Evolutionary conservation across 2,113 vertebrate species (phyloP).

Genomic region (Polypterus bichir): DNA sequence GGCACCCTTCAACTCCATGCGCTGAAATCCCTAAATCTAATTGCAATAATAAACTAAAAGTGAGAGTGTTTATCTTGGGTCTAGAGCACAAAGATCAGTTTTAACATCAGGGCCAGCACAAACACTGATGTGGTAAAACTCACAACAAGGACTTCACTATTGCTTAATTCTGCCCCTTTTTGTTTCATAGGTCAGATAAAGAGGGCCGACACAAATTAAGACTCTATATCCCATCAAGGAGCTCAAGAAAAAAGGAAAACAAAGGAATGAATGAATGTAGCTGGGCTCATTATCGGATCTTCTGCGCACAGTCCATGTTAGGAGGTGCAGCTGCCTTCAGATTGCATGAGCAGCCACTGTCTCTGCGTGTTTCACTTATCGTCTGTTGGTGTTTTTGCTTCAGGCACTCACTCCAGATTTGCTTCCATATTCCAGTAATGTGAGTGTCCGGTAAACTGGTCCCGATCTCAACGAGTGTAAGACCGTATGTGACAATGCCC

Average conservation of each 20-base stretch:
- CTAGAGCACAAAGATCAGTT: constrained; percentile 25
- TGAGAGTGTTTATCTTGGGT: constrained; percentile 38
- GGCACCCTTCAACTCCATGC: constrained; percentile 29
- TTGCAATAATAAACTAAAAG: constrained; percentile 37
- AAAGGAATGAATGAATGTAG: neutral
- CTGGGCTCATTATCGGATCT: no score
- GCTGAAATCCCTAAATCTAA: constrained; percentile 36
- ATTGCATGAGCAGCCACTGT: no score
- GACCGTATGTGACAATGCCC: no score
- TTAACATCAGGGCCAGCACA: constrained; percentile 32
- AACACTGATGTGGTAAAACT: constrained; percentile 34
- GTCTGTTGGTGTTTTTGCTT: no score
- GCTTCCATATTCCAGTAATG: no score
- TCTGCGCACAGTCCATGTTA: no score
- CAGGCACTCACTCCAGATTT: no score
- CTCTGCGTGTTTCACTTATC: no score
- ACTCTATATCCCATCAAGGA: constrained; percentile 39
- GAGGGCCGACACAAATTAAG: constrained; percentile 31
- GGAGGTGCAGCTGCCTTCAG: no score
- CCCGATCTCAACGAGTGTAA: no score
- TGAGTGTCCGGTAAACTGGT: no score
- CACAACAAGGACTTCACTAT: constrained; percentile 24
- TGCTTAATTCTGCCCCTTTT: constrained; percentile 28
- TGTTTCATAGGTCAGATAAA: constrained; percentile 14
- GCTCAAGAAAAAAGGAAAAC: neutral